Conservation (phyloP, 1,140 invertebrate species). For the Temnothorax nylanderi region DNA sequence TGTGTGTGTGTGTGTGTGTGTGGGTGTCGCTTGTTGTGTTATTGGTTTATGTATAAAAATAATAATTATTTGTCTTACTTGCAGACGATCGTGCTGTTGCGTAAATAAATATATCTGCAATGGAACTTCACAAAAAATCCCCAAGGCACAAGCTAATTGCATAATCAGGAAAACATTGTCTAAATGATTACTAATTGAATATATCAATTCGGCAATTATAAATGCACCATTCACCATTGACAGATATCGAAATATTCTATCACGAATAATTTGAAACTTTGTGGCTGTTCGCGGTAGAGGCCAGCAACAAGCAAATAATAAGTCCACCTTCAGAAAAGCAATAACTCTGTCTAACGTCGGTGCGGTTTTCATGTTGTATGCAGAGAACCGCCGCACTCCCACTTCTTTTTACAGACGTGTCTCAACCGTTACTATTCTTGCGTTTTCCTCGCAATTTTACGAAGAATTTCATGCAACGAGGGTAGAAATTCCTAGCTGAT, state of each 20-base stretch:
- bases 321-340: constrained; percentile 49
- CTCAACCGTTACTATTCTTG: not conserved
- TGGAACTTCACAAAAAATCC: constrained; percentile 39
- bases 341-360: constrained; percentile 43
- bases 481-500: not conserved
- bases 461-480: not conserved
- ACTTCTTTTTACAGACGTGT: not conserved
- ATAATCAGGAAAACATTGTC: constrained; percentile 31
- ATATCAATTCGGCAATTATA: constrained; percentile 46
- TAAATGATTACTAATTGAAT: constrained; percentile 46
- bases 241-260: constrained; percentile 41
- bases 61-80: constrained; percentile 37
- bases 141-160: constrained; percentile 43
- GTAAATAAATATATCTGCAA: constrained; percentile 44
- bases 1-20: no score
- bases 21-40: no score
- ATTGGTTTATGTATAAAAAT: not conserved
- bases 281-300: constrained; percentile 42
- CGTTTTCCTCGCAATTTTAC: not conserved
- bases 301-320: constrained; percentile 58
- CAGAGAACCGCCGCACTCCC: not conserved
- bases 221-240: constrained; percentile 15
- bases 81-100: constrained; percentile 30
- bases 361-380: not conserved
- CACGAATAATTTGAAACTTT: constrained; percentile 13